Evolutionary conservation across 37 sponge, comb jelly and placozoan species (phyloP), one percentile per base, ranked within the genome.

Genomic region (Spongilla lacustris): DNA sequence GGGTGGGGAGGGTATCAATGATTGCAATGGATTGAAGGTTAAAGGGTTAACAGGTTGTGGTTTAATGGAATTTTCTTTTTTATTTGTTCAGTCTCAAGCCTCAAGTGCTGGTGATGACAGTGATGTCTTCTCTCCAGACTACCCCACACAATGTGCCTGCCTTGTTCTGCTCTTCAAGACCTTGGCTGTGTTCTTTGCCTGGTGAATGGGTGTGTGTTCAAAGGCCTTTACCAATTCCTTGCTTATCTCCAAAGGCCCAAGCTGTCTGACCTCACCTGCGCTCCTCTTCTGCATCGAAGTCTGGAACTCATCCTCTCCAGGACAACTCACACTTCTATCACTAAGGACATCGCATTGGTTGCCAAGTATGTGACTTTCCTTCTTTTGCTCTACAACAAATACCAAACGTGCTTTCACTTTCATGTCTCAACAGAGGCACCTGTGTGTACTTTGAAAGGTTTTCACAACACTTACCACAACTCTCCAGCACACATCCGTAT

Each of bases 91-190:
- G 88, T 33, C 84, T 30, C 88, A 87, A 74, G 81, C 27, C 12
- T 81, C 84, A 26, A 87, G 84, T 49, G 88, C 84, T 81, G 92
- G 84, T 10, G 76, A 84, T 73, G 91, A 86, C 68, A 67, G 66
- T 74, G 67, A 46, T 26, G 69, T 74, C 6, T 38, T 25, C 17
- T 36, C 26, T 11, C 30, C 36, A 12, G 88, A 87, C 68, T 79
- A 80, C 35, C 69, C 82, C 11, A 46, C 30, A 1, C 80, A 75
- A 36, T 84, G 80, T 26, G 1, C 69, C 50, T 37, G 66, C 31
- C 75, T 87, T 24, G 30, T 79, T 37, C 82, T 87, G 36, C 76
- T 80, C 26, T 81, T 91, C 75, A 91, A 84, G 81, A 73, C 72
- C n/a, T 24, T 84, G 21, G 69, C 88, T 41, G 84, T 74, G n/a